phyloP scores from a whole-genome alignment of 2,888 invertebrate genomes.

The Drosophila fungiperda region DNA sequence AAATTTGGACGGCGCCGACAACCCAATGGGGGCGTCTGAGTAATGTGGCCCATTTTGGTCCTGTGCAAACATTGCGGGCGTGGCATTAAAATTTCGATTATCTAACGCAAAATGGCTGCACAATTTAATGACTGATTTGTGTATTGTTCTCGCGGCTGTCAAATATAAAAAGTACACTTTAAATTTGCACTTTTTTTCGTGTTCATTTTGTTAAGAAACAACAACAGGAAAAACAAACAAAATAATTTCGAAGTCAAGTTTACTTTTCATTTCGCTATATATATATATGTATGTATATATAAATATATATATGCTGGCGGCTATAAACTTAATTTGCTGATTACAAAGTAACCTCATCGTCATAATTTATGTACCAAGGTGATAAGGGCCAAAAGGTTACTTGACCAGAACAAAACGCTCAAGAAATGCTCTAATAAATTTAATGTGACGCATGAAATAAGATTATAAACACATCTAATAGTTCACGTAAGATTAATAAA shows the following conservation, averaged over 20 bases:
- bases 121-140: slow-evolving; percentile 73
- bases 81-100: slow-evolving; percentile 72
- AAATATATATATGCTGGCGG: slow-evolving; percentile 54
- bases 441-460: background rate
- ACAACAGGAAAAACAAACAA: slow-evolving; percentile 13
- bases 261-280: slow-evolving; percentile 54
- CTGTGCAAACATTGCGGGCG: slow-evolving; percentile 59
- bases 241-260: slow-evolving; percentile 50
- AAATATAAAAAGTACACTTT: slow-evolving; percentile 41
- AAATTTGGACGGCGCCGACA: slow-evolving; percentile 62
- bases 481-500: background rate
- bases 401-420: slow-evolving; percentile 30
- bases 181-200: slow-evolving; percentile 39
- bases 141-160: slow-evolving; percentile 53
- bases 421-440: slow-evolving; percentile 25
- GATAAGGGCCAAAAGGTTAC: slow-evolving; percentile 59
- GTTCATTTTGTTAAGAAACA: slow-evolving; percentile 25
- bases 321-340: slow-evolving; percentile 78
- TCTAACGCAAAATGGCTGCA: slow-evolving; percentile 50
- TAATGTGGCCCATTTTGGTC: slow-evolving; percentile 46
- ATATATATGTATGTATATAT: slow-evolving; percentile 26
- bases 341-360: slow-evolving; percentile 73
- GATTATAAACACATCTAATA: background rate
- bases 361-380: slow-evolving; percentile 73
- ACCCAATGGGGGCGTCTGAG: slow-evolving; percentile 32